Conservation (phyloP, 2,113 vertebrate genomes). For the Mastomys natalensis region DNA sequence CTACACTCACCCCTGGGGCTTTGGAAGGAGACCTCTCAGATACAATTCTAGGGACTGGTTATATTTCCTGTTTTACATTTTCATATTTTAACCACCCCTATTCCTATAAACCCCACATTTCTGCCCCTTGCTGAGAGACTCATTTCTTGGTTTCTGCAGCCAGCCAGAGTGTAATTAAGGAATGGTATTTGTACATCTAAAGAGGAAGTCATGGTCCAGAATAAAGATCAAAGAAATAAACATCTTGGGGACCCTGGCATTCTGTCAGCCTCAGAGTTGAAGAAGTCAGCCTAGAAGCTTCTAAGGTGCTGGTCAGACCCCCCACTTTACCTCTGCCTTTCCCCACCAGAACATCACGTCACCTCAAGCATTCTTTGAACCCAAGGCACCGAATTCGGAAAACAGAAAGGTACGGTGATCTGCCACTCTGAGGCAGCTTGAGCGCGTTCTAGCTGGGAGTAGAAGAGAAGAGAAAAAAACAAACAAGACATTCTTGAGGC, state of each 20-base stretch:
- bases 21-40: neutral
- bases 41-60: neutral
- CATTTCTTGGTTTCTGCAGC: neutral
- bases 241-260: neutral
- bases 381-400: neutral
- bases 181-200: neutral
- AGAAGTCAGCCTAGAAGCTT: neutral
- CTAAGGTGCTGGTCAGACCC: neutral
- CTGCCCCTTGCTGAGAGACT: neutral
- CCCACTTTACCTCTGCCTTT: neutral
- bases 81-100: neutral
- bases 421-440: neutral
- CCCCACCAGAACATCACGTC: neutral
- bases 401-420: conserved; percentile 66
- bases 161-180: neutral
- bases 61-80: neutral
- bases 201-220: neutral
- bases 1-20: neutral
- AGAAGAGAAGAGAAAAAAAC: neutral
- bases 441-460: neutral
- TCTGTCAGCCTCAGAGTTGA: neutral
- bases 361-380: neutral
- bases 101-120: neutral
- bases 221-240: neutral
- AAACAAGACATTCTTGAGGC: neutral